Base-by-base conservation (phyloP, 2,888 invertebrate species). In the Lobophora halterata region DNA sequence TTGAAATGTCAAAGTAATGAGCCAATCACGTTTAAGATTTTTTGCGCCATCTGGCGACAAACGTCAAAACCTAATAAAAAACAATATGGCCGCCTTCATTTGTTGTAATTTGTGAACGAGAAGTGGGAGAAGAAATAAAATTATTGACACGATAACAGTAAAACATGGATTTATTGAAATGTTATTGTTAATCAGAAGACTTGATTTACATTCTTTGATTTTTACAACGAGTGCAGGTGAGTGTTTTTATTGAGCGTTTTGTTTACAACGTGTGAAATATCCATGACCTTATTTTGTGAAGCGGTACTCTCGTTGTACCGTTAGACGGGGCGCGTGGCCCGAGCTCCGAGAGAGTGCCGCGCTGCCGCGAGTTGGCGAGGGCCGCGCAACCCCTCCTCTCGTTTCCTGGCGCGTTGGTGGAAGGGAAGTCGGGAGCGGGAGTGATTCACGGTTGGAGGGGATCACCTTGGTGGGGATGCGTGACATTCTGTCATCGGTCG, bases 381-480 rank as follows among this genome's bases (percentile, higher is more conserved):
- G 32, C 42, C 36, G 71, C 65, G 61, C 79, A 68, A 82, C 82
- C 82, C 81, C 83, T 81, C 86, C 85, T 83, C 86, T 82, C 77
- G 72, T 73, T 78, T 79, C 66, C 80, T 78, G 79, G 38, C 41
- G 62, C 73, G 66, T 80, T 79, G 80, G 85, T 79, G 85, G 86
- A 79, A 81, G 73, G 80, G 71, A 79, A 78, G 83, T 70, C 79
- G 85, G 85, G 86, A 85, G 82, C 83, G 86, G 86, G 81, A 82
- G 85, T 82, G 79, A 82, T 85, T 83, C 75, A 71, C 76, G 74
- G 68, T 80, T 88, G 88, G 87, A 86, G 88, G 88, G 88, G 88
- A 86, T 85, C 83, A 70, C 59, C 68, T 79, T 81, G 88, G 88
- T 83, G 88, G 88, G 87, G 88, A 86, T 88, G 87, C 79, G 80